Evolutionary conservation across 2,113 vertebrate species (phyloP), one percentile per base, ranked within the genome.

Genomic region (Leucopsar rothschildi): DNA sequence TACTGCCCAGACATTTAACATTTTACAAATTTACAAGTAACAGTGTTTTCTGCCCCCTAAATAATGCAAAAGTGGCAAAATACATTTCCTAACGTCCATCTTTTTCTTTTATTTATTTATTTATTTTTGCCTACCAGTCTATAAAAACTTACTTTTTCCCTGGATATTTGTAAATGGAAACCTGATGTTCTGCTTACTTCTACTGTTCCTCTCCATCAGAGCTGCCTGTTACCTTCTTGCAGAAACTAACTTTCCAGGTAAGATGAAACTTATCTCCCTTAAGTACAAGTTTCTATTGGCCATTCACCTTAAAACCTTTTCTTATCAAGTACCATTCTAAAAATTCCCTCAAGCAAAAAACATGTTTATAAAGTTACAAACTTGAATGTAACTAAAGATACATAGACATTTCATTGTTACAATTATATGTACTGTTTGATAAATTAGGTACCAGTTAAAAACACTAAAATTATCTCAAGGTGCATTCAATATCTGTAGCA

Each of bases 391-490:
- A 98, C 98, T 98, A 98, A 98, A 98, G 98, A 98, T 98, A 98
- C 98, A 97, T 97, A 97, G 97, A 98, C 97, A 97, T 98, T 98
- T 98, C 93, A 97, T 98, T 98, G 97, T 98, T 98, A 98, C 97
- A 98, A 92, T 98, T 98, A 97, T 95, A 98, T 97, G 98, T 98
- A 98, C 97, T 97, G 97, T 93, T 97, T 87, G 98, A 98, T 98
- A 98, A 98, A 98, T 98, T 98, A 98, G 97, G 97, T 98, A 98
- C 97, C 98, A 97, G 98, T 98, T 98, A 98, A 98, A 98, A 98
- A 98, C 98, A 98, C 98, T 98, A 98, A 96, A 98, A 98, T 98
- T 97, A 98, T 97, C 97, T 98, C 97, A 98, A 98, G 98, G 98
- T 98, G 98, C 98, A 98, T 98, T 98, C 97, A 98, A 96, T 98